Conservation (phyloP, 1,140 invertebrate species). For the Nixonia krombeini region DNA sequence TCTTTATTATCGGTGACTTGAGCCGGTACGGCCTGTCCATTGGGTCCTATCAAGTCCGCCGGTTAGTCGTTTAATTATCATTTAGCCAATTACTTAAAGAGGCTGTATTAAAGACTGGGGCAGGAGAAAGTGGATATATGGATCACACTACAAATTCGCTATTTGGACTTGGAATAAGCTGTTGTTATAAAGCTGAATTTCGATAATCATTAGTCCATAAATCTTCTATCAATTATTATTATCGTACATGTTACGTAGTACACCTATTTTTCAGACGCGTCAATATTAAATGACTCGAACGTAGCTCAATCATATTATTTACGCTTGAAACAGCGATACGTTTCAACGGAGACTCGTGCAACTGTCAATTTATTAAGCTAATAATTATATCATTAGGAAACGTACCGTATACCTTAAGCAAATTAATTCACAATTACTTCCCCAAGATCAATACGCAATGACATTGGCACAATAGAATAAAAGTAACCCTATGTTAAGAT, state of each 20-base stretch:
- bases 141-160: constrained; percentile 9
- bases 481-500: background rate
- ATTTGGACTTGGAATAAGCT: background rate
- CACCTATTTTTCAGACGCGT: too few species aligned
- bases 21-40: constrained; percentile 88
- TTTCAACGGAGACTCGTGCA: too few species aligned
- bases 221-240: too few species aligned
- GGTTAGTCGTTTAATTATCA: constrained; percentile 68
- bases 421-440: background rate
- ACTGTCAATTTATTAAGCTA: too few species aligned
- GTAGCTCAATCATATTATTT: too few species aligned
- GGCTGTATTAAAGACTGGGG: constrained; percentile 40
- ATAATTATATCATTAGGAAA: too few species aligned
- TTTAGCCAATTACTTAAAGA: constrained; percentile 60
- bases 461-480: too few species aligned
- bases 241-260: too few species aligned
- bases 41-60: constrained; percentile 81
- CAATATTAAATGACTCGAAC: too few species aligned
- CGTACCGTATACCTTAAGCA: background rate
- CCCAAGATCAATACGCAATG: too few species aligned
- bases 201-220: too few species aligned
- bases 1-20: constrained; percentile 85
- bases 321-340: too few species aligned
- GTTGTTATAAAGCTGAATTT: constrained; percentile 4
- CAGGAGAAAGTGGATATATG: background rate